Base-by-base conservation (phyloP, 2,888 invertebrate species). In the Alloplasta piceator region DNA sequence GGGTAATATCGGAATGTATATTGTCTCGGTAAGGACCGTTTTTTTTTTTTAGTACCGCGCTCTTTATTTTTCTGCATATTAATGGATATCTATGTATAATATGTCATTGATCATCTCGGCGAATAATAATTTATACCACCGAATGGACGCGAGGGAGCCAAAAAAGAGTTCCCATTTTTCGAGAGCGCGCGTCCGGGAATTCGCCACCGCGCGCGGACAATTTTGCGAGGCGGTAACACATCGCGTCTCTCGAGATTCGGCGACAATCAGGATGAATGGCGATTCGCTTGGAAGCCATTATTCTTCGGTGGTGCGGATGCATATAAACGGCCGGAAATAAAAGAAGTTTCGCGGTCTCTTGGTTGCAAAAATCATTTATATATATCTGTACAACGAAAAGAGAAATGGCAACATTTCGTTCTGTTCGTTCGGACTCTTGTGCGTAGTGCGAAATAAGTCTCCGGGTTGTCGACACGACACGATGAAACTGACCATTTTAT, bases 191-290 rank as follows among this genome's bases (percentile, higher is more conserved):
- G 26, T 26, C 26, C 26, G 12, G 55, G n/a, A 14, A n/a, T 41
- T 48, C 16, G 46, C 55, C 58, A 61, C 36, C 58, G 26, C 26
- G 26, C 3, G 26, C 26, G 26, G 73, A 50, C 12, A n/a, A 6
- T 58, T 58, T 58, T 38, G 73, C 79, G 77, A 80, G 74, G 61
- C 73, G 63, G 56, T 84, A 85, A 86, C 84, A 78, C 82, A 80
- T 72, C 81, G 84, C 81, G 80, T 75, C 85, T 66, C 38, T 16
- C 38, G 60, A 52, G 82, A 82, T 83, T 85, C 84, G 86, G 87
- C 86, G 89, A 89, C 88, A 88, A 90, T 89, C 87, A 89, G 86
- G 82, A 90, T 90, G 86, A 88, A 89, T 89, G 88, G 88, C 85
- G 83, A 85, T 82, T 87, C 83, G 82, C 75, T 71, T 56, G 67